These are phyloP conservation scores for Nomada fucata DNA, from an alignment of 2,888 invertebrate genomes.

Conservation along the genomic window DNA sequence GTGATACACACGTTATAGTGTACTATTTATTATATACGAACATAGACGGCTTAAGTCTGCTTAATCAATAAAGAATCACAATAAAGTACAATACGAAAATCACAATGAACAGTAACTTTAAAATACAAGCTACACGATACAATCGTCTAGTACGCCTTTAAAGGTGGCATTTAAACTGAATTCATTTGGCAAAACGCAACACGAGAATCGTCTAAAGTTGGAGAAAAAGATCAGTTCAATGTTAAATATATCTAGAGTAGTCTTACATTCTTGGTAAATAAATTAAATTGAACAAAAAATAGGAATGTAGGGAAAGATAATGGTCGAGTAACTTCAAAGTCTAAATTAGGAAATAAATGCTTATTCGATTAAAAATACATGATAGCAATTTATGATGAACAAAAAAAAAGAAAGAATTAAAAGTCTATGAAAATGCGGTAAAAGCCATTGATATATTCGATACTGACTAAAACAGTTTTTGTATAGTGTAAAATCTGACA, in stretches of 20 bases:
- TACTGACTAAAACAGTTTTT: slow-evolving; percentile 17
- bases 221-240: not conserved
- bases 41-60: slow-evolving; percentile 32
- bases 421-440: slow-evolving; percentile 36
- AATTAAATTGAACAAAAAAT: slow-evolving; percentile 64
- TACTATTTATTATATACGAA: slow-evolving; percentile 32
- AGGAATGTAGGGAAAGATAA: slow-evolving; percentile 76
- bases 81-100: slow-evolving; percentile 46
- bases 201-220: slow-evolving; percentile 23
- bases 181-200: slow-evolving; percentile 30
- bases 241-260: slow-evolving; percentile 68
- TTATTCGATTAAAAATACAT: slow-evolving; percentile 50
- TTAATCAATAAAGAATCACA: slow-evolving; percentile 53
- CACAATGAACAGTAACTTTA: slow-evolving; percentile 43
- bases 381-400: slow-evolving; percentile 24
- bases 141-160: slow-evolving; percentile 22
- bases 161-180: slow-evolving; percentile 36
- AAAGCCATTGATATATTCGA: slow-evolving; percentile 49
- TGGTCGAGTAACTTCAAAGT: slow-evolving; percentile 42
- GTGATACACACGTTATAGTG: slow-evolving; percentile 24
- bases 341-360: slow-evolving; percentile 52
- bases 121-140: slow-evolving; percentile 39
- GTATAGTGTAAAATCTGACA: slow-evolving; percentile 20
- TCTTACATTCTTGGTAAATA: slow-evolving; percentile 80
- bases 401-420: slow-evolving; percentile 32